phyloP scores from a whole-genome alignment of 1,140 invertebrate species.

The Trachelipus rathkii region DNA sequence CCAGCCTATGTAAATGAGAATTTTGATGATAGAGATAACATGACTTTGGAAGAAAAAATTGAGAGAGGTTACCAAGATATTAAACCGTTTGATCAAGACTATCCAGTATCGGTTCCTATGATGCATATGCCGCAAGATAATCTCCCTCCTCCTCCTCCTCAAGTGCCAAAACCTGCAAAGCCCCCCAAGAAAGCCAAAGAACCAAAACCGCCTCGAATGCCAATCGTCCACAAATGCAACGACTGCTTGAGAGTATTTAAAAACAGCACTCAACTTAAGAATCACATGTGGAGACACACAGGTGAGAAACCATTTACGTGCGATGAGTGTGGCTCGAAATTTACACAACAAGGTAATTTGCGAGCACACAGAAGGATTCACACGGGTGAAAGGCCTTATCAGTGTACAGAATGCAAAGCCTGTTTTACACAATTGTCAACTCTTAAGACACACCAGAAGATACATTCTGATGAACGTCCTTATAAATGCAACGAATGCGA shows the following conservation, averaged over 20 bases:
- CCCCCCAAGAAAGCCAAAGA: slow-evolving; percentile 45
- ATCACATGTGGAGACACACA: slow-evolving; percentile 47
- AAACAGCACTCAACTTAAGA: slow-evolving; percentile 47
- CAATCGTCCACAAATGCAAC: slow-evolving; percentile 44
- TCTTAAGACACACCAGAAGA: slow-evolving; percentile 46
- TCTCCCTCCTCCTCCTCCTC: slow-evolving; percentile 19
- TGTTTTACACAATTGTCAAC: slow-evolving; percentile 44
- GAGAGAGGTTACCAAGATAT: slow-evolving; percentile 41
- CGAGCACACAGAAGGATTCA: slow-evolving; percentile 85
- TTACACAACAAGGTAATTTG: slow-evolving; percentile 88
- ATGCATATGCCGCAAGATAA: slow-evolving; percentile 24
- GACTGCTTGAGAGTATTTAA: slow-evolving; percentile 46
- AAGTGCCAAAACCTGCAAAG: slow-evolving; percentile 39
- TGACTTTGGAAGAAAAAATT: slow-evolving; percentile 33
- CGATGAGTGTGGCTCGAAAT: slow-evolving; percentile 74
- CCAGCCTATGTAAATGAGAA: slow-evolving; percentile 22
- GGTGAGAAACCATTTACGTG: slow-evolving; percentile 46
- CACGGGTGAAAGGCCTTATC: slow-evolving; percentile 76
- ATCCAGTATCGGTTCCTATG: slow-evolving; percentile 25
- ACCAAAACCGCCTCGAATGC: slow-evolving; percentile 42
- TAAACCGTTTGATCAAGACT: slow-evolving; percentile 41
- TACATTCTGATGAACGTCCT: slow-evolving; percentile 44
- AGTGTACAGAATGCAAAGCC: slow-evolving; percentile 41
- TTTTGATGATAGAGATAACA: slow-evolving; percentile 29
- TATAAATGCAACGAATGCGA: slow-evolving; percentile 76